phyloP scores from a whole-genome alignment of 2,113 vertebrate genomes.

The Tupaia tana region DNA sequence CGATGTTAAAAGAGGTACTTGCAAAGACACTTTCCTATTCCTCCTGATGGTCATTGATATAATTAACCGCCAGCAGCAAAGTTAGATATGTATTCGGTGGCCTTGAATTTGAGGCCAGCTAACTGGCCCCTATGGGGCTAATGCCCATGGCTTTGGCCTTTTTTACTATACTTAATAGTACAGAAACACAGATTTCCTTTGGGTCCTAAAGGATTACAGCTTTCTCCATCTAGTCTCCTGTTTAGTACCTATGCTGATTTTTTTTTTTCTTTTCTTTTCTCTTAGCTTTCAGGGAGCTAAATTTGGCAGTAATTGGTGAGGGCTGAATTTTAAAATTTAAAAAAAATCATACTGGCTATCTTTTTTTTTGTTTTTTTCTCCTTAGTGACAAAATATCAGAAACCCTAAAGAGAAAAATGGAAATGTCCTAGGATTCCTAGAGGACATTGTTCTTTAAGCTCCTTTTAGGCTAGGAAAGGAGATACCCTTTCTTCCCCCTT shows the following conservation, averaged over 20 bases:
- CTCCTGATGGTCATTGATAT: conserved; percentile 73
- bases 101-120: conserved; percentile 77
- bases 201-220: conserved; percentile 65
- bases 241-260: conserved; percentile 9
- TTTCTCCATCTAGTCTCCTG: conserved; percentile 4
- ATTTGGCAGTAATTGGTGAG: conserved; percentile 41
- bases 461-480: conserved; percentile 56
- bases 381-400: conserved; percentile 14
- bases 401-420: conserved; percentile 42
- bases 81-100: conserved; percentile 71
- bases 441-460: conserved; percentile 7
- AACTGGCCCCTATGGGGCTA: conserved; percentile 77
- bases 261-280: background rate
- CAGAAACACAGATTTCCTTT: conserved; percentile 66
- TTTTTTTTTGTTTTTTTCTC: background rate
- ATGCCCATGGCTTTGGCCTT: conserved; percentile 70
- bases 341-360: background rate
- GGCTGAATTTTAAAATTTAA: conserved; percentile 18
- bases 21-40: conserved; percentile 51
- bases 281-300: conserved; percentile 40
- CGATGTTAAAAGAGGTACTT: conserved; percentile 41
- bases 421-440: conserved; percentile 44
- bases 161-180: conserved; percentile 65
- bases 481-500: conserved; percentile 2
- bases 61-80: conserved; percentile 78